Conservation (phyloP, 2,797 vertebrate species). For the Gadopsis bispinosus region DNA sequence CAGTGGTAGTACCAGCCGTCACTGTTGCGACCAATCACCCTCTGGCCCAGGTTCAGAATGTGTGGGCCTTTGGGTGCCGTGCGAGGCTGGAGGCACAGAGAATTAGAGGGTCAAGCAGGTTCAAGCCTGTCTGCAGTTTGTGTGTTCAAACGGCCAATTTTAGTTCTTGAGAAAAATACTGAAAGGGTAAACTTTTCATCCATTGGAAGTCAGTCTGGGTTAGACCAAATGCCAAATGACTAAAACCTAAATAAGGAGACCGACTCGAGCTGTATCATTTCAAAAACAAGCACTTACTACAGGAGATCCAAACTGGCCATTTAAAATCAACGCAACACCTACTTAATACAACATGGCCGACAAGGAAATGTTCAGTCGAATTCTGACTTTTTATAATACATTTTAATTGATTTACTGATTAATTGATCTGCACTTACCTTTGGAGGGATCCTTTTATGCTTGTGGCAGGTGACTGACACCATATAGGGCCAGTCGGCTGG, state of each 20-base stretch:
- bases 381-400: neutral
- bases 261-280: neutral
- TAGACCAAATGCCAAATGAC: neutral
- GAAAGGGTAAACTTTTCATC: neutral
- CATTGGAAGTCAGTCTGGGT: neutral
- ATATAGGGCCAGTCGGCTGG: slow-evolving; percentile 97
- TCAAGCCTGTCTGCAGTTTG: neutral
- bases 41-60: slow-evolving; percentile 88
- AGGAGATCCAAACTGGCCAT: neutral
- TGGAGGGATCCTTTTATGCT: slow-evolving; percentile 83
- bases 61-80: slow-evolving; percentile 69
- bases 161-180: neutral
- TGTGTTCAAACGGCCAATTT: neutral
- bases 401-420: no score
- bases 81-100: slow-evolving; percentile 50
- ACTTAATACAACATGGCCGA: neutral
- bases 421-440: slow-evolving; percentile 73
- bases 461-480: slow-evolving; percentile 95
- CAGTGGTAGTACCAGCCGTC: slow-evolving; percentile 94
- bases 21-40: slow-evolving; percentile 91
- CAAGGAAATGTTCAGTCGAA: neutral
- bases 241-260: neutral
- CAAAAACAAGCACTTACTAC: neutral
- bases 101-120: neutral
- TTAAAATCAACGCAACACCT: neutral